These are phyloP conservation scores for Typhlichthys eigenmanni DNA, from an alignment of 2,797 vertebrate species.

Conservation along the genomic window DNA sequence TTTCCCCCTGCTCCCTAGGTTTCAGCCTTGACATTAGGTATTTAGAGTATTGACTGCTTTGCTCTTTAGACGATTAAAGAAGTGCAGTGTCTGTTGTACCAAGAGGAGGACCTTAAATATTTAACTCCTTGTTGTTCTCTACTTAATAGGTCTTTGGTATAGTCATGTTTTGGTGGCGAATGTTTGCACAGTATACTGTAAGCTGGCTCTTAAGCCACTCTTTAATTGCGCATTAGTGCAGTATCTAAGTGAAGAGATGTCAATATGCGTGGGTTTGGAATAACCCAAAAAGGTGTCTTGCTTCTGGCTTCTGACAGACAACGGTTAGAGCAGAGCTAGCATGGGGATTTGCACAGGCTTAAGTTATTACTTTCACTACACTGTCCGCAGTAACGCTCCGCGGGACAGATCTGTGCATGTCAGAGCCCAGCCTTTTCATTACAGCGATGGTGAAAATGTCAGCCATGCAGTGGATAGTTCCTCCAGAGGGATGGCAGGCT, in stretches of 20 bases:
- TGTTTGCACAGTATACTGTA: neutral
- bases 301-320: neutral
- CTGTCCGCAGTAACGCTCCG: constrained; percentile 26
- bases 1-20: constrained; percentile 18
- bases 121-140: constrained; percentile 32
- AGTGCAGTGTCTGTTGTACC: constrained; percentile 35
- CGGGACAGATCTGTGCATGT: constrained; percentile 30
- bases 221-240: constrained; percentile 1
- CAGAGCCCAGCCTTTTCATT: constrained; percentile 39
- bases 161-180: neutral
- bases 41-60: constrained; percentile 51
- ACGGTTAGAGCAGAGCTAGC: constrained; percentile 1
- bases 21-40: constrained; percentile 22
- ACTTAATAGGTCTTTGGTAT: constrained; percentile 9
- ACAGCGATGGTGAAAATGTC: constrained; percentile 42
- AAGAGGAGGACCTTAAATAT: constrained; percentile 41
- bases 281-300: neutral
- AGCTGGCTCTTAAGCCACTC: neutral
- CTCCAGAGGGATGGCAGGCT: constrained; percentile 30
- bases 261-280: neutral
- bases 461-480: constrained; percentile 31
- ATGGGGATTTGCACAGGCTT: constrained; percentile 22
- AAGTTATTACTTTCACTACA: constrained; percentile 22
- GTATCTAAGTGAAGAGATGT: neutral
- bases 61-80: constrained; percentile 33